Evolutionary conservation across 2,797 vertebrate species (phyloP).

Genomic region (Etheostoma nigrum): DNA sequence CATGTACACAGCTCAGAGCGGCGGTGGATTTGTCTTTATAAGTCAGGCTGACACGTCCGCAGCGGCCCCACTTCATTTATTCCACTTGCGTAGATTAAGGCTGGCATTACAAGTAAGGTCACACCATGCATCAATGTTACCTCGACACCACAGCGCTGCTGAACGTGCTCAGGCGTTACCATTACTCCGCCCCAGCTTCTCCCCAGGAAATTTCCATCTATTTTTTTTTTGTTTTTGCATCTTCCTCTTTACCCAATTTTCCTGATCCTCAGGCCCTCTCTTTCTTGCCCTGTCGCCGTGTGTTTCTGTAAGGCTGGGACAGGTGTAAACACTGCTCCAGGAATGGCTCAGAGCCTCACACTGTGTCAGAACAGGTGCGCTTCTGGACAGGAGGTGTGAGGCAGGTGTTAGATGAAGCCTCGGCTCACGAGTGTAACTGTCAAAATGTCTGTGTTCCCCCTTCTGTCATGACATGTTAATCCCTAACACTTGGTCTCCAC

Average conservation of each 20-base stretch:
- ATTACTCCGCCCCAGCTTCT: slow-evolving; percentile 74
- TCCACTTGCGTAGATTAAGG: slow-evolving; percentile 89
- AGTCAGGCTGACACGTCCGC: slow-evolving; percentile 84
- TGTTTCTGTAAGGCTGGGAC: slow-evolving; percentile 62
- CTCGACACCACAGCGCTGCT: slow-evolving; percentile 78
- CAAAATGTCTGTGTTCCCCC: slow-evolving; percentile 75
- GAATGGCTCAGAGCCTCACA: slow-evolving; percentile 68
- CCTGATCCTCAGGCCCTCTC: slow-evolving; percentile 37
- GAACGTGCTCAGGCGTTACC: slow-evolving; percentile 74
- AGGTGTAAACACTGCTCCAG: slow-evolving; percentile 78
- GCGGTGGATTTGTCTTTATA: slow-evolving; percentile 89
- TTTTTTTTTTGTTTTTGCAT: slow-evolving; percentile 65
- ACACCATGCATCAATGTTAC: slow-evolving; percentile 90
- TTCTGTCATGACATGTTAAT: slow-evolving; percentile 83
- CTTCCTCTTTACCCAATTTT: slow-evolving; percentile 51
- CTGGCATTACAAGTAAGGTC: slow-evolving; percentile 90
- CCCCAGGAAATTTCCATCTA: slow-evolving; percentile 77
- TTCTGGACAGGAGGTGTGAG: slow-evolving; percentile 78
- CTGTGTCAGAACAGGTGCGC: slow-evolving; percentile 78
- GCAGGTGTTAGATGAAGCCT: slow-evolving; percentile 80
- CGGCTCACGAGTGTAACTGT: slow-evolving; percentile 76
- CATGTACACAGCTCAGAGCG: slow-evolving; percentile 81
- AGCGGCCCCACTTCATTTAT: slow-evolving; percentile 88
- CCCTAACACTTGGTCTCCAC: slow-evolving; percentile 77
- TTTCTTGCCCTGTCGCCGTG: slow-evolving; percentile 31